Evolutionary conservation across 2,888 invertebrate genomes (phyloP).

Genomic region (Pantelozetes paolii): DNA sequence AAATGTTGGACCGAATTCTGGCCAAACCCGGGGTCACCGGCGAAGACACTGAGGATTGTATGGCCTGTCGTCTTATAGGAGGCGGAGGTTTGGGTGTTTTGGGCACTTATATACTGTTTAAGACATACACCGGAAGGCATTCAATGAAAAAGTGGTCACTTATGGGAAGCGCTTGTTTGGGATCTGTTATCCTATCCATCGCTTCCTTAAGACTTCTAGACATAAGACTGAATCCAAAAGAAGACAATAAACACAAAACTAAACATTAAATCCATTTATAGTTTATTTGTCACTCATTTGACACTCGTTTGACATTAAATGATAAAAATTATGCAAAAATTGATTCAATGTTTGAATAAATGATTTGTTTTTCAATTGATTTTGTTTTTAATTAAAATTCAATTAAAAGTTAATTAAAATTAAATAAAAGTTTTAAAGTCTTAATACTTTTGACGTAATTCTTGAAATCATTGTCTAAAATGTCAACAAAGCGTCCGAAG

Average conservation of each 20-base stretch:
- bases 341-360: too few species aligned
- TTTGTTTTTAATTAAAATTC: too few species aligned
- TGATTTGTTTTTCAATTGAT: too few species aligned
- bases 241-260: background rate
- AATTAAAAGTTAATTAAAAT: too few species aligned
- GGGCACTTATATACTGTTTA: background rate
- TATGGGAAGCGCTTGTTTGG: background rate
- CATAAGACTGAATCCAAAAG: background rate
- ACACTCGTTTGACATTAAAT: too few species aligned
- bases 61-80: slow-evolving; percentile 11
- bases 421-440: too few species aligned
- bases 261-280: too few species aligned
- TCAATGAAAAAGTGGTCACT: slow-evolving; percentile 5
- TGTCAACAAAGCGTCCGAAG: background rate
- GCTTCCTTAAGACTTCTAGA: background rate
- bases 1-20: slow-evolving; percentile 29
- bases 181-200: background rate
- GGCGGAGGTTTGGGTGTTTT: slow-evolving; percentile 7
- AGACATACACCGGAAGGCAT: background rate
- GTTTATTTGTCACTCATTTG: too few species aligned
- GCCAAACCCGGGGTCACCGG: background rate
- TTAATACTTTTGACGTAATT: background rate
- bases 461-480: background rate
- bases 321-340: too few species aligned
- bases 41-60: background rate